Conservation (phyloP, 2,888 invertebrate species). For the Amphipoea oculea region DNA sequence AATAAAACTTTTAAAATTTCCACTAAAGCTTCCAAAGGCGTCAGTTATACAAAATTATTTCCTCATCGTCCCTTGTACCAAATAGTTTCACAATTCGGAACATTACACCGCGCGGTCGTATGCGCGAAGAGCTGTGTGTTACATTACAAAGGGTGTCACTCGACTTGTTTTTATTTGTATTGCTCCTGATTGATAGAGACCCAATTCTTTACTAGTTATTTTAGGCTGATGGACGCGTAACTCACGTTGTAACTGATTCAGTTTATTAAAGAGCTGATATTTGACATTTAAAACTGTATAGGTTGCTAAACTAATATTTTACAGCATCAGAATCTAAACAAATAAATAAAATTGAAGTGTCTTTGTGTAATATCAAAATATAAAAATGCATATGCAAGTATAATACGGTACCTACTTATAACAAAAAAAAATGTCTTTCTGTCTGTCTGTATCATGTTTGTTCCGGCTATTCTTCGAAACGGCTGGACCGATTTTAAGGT, state of each 20-base stretch:
- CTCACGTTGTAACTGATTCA: constrained; percentile 9
- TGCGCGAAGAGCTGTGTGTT: constrained; percentile 43
- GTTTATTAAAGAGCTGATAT: constrained; percentile 10
- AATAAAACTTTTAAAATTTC: neutral
- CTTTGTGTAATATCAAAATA: no score
- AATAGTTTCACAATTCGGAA: constrained; percentile 52
- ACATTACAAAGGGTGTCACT: constrained; percentile 61
- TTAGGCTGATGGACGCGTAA: constrained; percentile 21
- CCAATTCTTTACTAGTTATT: constrained; percentile 56
- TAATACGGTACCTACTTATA: no score
- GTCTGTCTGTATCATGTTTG: no score
- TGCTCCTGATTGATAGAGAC: constrained; percentile 61
- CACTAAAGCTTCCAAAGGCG: constrained; percentile 5
- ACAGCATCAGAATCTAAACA: neutral
- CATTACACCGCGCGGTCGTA: constrained; percentile 41
- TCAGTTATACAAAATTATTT: constrained; percentile 27
- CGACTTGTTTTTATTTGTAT: constrained; percentile 49
- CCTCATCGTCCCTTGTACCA: constrained; percentile 4
- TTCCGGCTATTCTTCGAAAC: no score
- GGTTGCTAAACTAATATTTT: constrained; percentile 1
- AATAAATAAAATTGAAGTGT: neutral
- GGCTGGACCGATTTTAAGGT: neutral
- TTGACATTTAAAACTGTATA: neutral
- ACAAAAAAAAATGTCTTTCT: no score
- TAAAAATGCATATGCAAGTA: no score